Conservation (phyloP, 2,888 invertebrate species). For the Subacronicta megacephala region DNA sequence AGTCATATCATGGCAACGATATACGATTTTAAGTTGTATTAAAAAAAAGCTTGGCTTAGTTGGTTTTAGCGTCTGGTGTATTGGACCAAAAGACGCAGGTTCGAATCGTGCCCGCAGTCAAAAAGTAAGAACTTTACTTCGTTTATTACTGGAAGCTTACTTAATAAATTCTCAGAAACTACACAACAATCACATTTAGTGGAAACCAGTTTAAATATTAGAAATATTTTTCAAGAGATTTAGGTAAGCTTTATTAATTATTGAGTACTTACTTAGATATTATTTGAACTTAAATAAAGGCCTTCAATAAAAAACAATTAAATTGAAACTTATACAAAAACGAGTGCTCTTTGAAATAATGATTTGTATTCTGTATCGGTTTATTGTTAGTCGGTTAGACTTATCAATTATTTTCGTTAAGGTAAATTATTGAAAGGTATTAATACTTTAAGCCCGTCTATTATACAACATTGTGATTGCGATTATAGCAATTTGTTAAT, state of each 20-base stretch:
- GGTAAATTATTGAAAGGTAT: constrained; percentile 42
- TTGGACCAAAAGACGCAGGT: no score
- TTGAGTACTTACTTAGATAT: constrained; percentile 23
- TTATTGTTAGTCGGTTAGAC: constrained; percentile 29
- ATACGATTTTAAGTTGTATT: no score
- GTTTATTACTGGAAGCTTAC: constrained; percentile 2
- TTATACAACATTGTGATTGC: constrained; percentile 21
- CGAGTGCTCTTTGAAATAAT: constrained; percentile 43
- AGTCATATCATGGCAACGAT: no score
- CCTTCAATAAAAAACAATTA: constrained; percentile 50
- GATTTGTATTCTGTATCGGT: constrained; percentile 37
- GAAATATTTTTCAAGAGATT: constrained; percentile 23
- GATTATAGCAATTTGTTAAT: constrained; percentile 2
- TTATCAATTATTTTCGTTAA: constrained; percentile 52
- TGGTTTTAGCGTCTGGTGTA: no score
- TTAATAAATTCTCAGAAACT: constrained; percentile 4
- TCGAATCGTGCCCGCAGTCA: no score
- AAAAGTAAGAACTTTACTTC: not conserved
- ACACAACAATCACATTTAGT: constrained; percentile 8
- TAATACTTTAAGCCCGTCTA: constrained; percentile 37
- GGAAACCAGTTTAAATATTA: constrained; percentile 16
- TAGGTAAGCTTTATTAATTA: constrained; percentile 19
- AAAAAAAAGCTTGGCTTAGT: no score
- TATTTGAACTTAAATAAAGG: constrained; percentile 31
- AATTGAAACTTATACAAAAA: constrained; percentile 43